phyloP scores from a whole-genome alignment of 2,797 vertebrate species.

The Muscicapa comitata region DNA sequence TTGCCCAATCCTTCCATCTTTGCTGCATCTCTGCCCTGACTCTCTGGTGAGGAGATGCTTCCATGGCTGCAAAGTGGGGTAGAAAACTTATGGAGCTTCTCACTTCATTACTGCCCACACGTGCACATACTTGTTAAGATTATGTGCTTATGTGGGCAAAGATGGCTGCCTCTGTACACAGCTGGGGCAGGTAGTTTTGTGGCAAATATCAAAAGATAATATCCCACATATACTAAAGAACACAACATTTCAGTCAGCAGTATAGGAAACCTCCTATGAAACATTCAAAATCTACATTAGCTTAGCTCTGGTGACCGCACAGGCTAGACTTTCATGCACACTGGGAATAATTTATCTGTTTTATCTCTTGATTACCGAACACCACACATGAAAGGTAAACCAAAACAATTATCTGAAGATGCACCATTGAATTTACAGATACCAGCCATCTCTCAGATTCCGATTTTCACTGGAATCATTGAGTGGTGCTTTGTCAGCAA shows the following conservation, averaged over 20 bases:
- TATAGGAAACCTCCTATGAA: not conserved
- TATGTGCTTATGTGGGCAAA: not conserved
- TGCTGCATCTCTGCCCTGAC: not conserved
- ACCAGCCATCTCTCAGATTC: not conserved
- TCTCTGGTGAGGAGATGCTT: not conserved
- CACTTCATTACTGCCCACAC: not conserved
- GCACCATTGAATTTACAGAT: not conserved
- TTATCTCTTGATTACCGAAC: not conserved
- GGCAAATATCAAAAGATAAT: not conserved
- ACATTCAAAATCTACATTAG: not conserved
- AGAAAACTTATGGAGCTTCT: not conserved
- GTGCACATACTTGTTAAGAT: not conserved
- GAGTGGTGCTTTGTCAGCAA: conserved; percentile 12
- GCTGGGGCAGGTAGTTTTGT: not conserved
- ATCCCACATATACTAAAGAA: not conserved
- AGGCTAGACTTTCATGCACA: not conserved
- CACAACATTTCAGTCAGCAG: not conserved
- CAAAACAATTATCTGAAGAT: not conserved
- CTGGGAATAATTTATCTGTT: not conserved
- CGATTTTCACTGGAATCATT: not conserved
- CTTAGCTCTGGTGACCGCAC: not conserved
- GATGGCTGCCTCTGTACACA: not conserved
- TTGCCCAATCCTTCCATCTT: not conserved
- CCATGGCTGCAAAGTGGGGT: not conserved
- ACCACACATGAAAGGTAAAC: not conserved